phyloP scores from a whole-genome alignment of 2,888 invertebrate species.

The Phorcus lineatus region DNA sequence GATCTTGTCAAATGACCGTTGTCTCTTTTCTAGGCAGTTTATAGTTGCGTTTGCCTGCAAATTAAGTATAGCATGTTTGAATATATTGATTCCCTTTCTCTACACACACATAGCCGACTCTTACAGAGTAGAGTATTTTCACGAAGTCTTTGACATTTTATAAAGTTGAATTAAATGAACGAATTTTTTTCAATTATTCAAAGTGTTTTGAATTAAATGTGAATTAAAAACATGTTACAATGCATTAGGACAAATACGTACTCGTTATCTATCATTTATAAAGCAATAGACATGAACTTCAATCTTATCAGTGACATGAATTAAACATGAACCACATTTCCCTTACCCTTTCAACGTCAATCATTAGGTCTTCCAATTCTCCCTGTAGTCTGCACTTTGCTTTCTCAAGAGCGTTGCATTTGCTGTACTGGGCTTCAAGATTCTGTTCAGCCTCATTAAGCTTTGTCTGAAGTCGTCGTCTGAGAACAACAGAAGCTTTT shows the following conservation, averaged over 20 bases:
- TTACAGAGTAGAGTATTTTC: too few species aligned
- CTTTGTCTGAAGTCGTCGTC: conserved; percentile 90
- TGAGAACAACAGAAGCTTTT: conserved; percentile 36
- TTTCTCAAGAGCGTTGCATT: conserved; percentile 97
- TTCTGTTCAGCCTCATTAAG: conserved; percentile 97
- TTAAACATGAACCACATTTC: conserved; percentile 63
- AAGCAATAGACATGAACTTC: too few species aligned
- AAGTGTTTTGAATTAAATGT: too few species aligned
- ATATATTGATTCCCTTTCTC: too few species aligned
- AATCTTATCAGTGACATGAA: too few species aligned
- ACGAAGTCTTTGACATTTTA: too few species aligned
- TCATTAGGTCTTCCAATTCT: conserved; percentile 97
- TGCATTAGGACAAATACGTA: too few species aligned
- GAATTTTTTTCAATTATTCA: too few species aligned
- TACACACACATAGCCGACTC: too few species aligned
- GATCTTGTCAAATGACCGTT: conserved; percentile 99
- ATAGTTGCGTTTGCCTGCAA: conserved; percentile 78
- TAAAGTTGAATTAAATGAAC: too few species aligned
- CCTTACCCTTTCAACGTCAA: conserved; percentile 97
- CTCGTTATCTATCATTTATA: too few species aligned
- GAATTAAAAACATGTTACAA: too few species aligned
- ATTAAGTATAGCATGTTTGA: neutral
- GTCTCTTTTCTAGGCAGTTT: conserved; percentile 97
- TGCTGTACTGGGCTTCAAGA: conserved; percentile 97
- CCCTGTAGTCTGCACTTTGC: conserved; percentile 97